Evolutionary conservation across 2,113 vertebrate genomes (phyloP), one percentile per base, ranked within the genome.

Genomic region (Chascanopsetta lugubris): DNA sequence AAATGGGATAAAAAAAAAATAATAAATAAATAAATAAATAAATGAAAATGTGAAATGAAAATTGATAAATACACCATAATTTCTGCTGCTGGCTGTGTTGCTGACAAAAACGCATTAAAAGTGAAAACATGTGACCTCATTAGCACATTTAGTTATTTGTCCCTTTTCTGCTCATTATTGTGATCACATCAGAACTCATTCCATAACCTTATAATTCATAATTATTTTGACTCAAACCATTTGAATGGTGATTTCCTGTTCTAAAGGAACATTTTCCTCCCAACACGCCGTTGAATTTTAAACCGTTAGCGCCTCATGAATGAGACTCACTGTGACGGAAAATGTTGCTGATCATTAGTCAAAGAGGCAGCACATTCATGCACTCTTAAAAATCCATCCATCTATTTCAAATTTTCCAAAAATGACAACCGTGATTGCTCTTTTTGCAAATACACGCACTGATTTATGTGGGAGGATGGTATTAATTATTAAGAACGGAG

Each of bases 51-150:
- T n/a, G n/a, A n/a, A n/a, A n/a, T n/a, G n/a, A n/a, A n/a, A n/a
- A n/a, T n/a, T n/a, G n/a, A n/a, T n/a, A n/a, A n/a, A n/a, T n/a
- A n/a, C 17, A 42, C 17, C n/a, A n/a, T n/a, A n/a, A 5, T 42
- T 17, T 50, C 29, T 58, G 63, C 79, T 66, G 58, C 50, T 27
- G 26, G 48, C 58, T 22, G 12, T 4, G 26, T 61, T 57, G 55
- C 15, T 53, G 55, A 47, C 8, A 17, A 7, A 17, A 42, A 18
- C 17, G 6, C 38, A 42, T 42, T 42, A 42, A 42, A 38, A 42
- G 4, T 15, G n/a, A 17, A n/a, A 61, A 51, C 17, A 69, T 60
- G 36, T 68, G 69, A 63, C 1, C 56, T 70, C 20, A 13, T 61
- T 53, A 59, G 18, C 21, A 8, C 57, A 17, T 27, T 29, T 46